Percentiles rank a stretch among this genome's conserved stretches.
Evolutionary conservation across 2,113 vertebrate species (phyloP).

Genomic region (Aphelocoma coerulescens): DNA sequence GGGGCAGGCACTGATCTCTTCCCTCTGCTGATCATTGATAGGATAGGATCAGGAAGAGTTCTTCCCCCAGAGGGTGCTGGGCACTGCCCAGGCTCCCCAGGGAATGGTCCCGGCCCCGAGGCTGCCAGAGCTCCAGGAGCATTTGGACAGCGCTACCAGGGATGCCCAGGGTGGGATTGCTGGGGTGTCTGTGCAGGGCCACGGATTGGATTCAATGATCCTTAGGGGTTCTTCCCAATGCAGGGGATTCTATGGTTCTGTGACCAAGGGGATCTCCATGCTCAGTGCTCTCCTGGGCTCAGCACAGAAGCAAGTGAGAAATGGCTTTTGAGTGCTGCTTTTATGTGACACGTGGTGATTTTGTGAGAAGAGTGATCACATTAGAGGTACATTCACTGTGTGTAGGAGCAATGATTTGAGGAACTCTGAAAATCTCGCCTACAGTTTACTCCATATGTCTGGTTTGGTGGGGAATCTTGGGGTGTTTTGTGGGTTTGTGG

Average conservation of each 20-base stretch:
- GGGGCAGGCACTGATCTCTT: not conserved
- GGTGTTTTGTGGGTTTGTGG: not conserved
- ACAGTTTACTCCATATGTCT: not conserved
- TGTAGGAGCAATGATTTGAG: not conserved
- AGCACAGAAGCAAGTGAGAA: not conserved
- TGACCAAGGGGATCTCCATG: not conserved
- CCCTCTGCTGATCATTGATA: not conserved
- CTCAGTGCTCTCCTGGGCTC: not conserved
- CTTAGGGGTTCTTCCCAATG: not conserved
- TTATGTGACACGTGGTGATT: fast-evolving
- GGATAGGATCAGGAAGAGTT: not conserved
- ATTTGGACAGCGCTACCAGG: fast-evolving
- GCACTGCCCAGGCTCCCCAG: not conserved
- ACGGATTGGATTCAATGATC: not conserved
- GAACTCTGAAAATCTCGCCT: not conserved
- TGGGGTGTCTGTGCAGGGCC: not conserved
- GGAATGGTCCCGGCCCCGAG: fast-evolving
- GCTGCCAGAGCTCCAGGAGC: not conserved
- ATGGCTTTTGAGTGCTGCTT: not conserved
- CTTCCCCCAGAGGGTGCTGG: not conserved
- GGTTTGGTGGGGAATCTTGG: not conserved
- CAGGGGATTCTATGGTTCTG: not conserved
- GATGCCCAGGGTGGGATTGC: not conserved
- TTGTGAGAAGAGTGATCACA: not conserved
- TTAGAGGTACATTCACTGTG: not conserved